Evolutionary conservation across 2,113 vertebrate genomes (phyloP).

Genomic region (Echinops telfairi): DNA sequence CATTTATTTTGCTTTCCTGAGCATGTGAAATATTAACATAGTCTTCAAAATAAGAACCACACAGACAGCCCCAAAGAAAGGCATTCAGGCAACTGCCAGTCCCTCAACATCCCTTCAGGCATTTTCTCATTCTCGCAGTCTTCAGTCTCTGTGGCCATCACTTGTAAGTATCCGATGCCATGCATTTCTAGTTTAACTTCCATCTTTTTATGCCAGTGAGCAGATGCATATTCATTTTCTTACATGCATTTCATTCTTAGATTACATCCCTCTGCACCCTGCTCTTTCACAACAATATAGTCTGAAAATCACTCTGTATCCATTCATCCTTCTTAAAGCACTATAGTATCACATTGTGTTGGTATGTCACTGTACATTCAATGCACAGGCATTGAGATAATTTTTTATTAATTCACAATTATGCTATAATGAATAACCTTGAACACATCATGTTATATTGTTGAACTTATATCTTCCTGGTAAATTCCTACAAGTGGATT

Average conservation of each 20-base stretch:
- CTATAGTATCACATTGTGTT: not conserved
- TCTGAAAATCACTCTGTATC: not conserved
- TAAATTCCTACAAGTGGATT: not conserved
- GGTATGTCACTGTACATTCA: not conserved
- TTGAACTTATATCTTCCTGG: not conserved
- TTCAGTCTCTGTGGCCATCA: not conserved
- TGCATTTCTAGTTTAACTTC: not conserved
- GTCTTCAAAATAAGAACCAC: not conserved
- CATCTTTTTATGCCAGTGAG: not conserved
- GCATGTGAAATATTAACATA: not conserved
- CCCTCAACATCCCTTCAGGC: not conserved
- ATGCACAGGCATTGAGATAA: not conserved
- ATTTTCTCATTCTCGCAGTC: not conserved
- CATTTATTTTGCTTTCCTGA: not conserved
- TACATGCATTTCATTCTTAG: not conserved
- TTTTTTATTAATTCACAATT: not conserved
- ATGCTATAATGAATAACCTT: not conserved
- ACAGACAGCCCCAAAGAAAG: not conserved
- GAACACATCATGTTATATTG: not conserved
- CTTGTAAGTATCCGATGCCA: not conserved
- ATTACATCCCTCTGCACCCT: not conserved
- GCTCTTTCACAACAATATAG: not conserved
- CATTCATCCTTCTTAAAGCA: not conserved
- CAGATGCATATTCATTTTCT: not conserved
- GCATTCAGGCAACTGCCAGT: not conserved